Percentiles rank a stretch among this genome's conserved stretches.
Evolutionary conservation across 2,888 invertebrate genomes (phyloP).

Genomic region (Nasonia oneida): DNA sequence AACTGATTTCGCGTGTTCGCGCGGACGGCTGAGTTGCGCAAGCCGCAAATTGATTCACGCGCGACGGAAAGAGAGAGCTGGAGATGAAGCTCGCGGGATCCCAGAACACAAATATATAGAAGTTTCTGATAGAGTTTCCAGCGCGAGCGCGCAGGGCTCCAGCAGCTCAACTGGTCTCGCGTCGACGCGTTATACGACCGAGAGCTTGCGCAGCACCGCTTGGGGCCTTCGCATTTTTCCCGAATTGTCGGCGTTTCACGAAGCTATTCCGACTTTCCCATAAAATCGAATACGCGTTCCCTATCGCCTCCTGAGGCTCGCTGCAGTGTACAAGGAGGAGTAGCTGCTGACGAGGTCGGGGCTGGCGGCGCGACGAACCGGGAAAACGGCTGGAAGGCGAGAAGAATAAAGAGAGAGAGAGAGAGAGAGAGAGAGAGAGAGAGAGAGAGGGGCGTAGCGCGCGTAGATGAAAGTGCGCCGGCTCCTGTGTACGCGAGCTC

Average conservation of each 20-base stretch:
- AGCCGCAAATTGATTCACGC: conserved; percentile 23
- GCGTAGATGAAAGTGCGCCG: background rate
- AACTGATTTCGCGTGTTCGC: background rate
- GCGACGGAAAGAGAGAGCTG: background rate
- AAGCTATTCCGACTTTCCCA: conserved; percentile 36
- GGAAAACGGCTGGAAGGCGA: background rate
- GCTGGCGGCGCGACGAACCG: background rate
- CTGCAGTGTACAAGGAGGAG: background rate
- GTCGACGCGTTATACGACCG: background rate
- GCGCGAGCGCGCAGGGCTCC: background rate
- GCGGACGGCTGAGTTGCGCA: too few species aligned
- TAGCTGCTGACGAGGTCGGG: background rate
- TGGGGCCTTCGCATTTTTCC: conserved; percentile 34
- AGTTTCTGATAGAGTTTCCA: conserved; percentile 39
- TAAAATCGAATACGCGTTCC: conserved; percentile 44
- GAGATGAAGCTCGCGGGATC: background rate
- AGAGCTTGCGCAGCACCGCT: background rate
- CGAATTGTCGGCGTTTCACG: conserved; percentile 41
- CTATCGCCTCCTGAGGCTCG: conserved; percentile 2
- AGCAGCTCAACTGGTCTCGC: background rate
- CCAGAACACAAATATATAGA: background rate
- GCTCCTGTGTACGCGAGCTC: conserved; percentile 22
- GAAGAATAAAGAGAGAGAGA: conserved; percentile 13
- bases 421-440: too few species aligned
- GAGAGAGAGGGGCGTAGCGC: background rate